Conservation (phyloP, 2,797 vertebrate genomes). For the Ataeniobius toweri region DNA sequence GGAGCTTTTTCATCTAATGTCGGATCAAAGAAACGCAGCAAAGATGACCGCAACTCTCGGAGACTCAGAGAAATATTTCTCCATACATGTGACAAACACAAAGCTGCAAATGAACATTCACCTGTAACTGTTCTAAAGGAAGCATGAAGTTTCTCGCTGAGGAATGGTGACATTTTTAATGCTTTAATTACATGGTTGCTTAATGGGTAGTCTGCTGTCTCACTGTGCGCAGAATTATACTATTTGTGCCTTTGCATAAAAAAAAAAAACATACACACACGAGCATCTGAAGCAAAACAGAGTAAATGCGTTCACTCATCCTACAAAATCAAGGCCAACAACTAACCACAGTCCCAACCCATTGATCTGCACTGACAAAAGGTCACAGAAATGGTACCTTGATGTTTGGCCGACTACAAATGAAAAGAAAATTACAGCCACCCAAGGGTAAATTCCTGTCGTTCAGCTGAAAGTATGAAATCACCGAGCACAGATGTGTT, state of each 20-base stretch:
- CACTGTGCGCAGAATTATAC: constrained; percentile 67
- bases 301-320: constrained; percentile 22
- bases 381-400: constrained; percentile 43
- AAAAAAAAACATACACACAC: constrained; percentile 43
- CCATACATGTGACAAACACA: constrained; percentile 42
- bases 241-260: constrained; percentile 62
- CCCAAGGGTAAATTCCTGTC: constrained; percentile 51
- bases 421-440: constrained; percentile 65
- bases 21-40: constrained; percentile 35
- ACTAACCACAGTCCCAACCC: constrained; percentile 32
- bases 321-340: constrained; percentile 33
- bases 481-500: constrained; percentile 34
- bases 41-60: constrained; percentile 22
- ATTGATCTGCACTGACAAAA: constrained; percentile 47
- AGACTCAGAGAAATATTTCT: constrained; percentile 35
- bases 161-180: constrained; percentile 77
- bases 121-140: constrained; percentile 66
- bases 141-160: constrained; percentile 61
- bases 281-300: constrained; percentile 32
- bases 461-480: constrained; percentile 50
- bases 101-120: constrained; percentile 46
- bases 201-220: constrained; percentile 69
- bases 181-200: constrained; percentile 84
- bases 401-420: constrained; percentile 48
- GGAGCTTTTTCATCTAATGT: constrained; percentile 24